Evolutionary conservation across 2,113 vertebrate species (phyloP).

Genomic region (Steatornis caripensis): DNA sequence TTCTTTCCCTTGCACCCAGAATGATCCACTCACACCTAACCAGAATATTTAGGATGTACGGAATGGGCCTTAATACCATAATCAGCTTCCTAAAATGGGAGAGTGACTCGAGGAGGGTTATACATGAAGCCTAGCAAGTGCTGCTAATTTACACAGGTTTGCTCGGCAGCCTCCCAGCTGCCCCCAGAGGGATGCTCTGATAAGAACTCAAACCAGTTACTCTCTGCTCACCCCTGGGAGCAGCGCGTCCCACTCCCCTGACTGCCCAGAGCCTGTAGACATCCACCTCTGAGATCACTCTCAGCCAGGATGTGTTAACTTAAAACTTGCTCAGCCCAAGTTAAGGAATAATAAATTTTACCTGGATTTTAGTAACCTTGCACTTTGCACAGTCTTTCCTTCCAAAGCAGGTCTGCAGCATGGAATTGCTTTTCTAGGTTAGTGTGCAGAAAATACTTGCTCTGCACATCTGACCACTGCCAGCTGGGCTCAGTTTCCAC

Average conservation of each 20-base stretch:
- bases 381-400: background rate
- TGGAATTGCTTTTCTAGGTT: background rate
- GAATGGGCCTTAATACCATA: background rate
- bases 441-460: background rate
- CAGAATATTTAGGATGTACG: background rate
- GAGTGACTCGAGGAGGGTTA: background rate
- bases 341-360: background rate
- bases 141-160: background rate
- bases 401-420: background rate
- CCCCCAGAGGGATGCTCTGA: background rate
- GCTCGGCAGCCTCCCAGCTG: background rate
- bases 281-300: background rate
- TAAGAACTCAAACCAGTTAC: background rate
- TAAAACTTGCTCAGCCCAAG: background rate
- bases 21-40: background rate
- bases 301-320: fast-evolving
- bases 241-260: background rate
- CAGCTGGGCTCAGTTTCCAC: background rate
- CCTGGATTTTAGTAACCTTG: background rate
- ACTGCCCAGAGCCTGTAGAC: background rate
- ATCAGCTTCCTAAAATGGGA: background rate
- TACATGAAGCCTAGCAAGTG: background rate
- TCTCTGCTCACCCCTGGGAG: background rate
- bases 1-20: background rate
- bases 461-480: background rate